Percentiles rank a stretch among this genome's conserved stretches.
Conservation (phyloP, 2,888 invertebrate species). For the Buathra laborator region DNA sequence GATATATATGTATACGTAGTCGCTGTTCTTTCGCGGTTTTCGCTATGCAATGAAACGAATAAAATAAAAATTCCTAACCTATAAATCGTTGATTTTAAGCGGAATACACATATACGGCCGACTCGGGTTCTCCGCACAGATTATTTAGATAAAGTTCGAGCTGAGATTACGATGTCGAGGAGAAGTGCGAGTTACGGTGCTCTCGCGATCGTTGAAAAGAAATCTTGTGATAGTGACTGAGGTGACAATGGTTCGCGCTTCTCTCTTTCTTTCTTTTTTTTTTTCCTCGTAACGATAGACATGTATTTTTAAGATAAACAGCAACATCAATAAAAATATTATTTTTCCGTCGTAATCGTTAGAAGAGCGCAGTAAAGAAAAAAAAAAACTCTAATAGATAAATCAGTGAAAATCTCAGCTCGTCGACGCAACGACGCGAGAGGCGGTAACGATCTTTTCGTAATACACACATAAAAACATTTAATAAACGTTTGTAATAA, state of each 20-base stretch:
- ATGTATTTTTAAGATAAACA: constrained; percentile 47
- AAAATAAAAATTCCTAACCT: background rate
- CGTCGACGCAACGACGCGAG: constrained; percentile 19
- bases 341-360: constrained; percentile 36
- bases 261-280: constrained; percentile 25
- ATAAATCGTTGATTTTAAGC: constrained; percentile 47
- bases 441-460: constrained; percentile 7
- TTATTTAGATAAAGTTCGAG: constrained; percentile 62
- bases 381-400: constrained; percentile 8
- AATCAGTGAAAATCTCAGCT: constrained; percentile 59
- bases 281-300: constrained; percentile 46
- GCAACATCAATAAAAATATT: background rate
- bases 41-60: background rate
- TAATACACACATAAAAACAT: constrained; percentile 17
- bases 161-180: constrained; percentile 54
- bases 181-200: constrained; percentile 25
- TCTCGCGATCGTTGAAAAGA: constrained; percentile 36
- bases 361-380: background rate
- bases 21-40: constrained; percentile 3
- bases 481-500: constrained; percentile 12
- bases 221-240: constrained; percentile 53
- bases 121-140: constrained; percentile 42
- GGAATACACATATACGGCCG: constrained; percentile 27
- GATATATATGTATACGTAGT: background rate
- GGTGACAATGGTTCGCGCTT: constrained; percentile 45